These are phyloP conservation scores for Miichthys miiuy DNA, from an alignment of 2,797 vertebrate species.

Conservation along the genomic window DNA sequence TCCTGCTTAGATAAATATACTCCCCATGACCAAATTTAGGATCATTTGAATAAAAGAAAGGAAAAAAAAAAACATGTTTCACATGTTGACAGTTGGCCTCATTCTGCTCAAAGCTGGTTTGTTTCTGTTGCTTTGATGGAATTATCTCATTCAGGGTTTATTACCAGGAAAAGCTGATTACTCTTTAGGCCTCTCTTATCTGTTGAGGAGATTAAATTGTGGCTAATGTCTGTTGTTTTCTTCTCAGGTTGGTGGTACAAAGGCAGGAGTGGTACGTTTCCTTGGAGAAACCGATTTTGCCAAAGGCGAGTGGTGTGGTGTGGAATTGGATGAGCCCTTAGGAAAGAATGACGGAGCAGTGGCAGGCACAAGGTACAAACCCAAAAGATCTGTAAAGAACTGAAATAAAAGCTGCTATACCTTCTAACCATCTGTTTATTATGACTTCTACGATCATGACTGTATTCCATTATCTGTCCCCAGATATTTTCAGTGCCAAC, in stretches of 20 bases:
- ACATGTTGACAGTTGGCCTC: conserved; percentile 14
- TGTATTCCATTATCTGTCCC: conserved; percentile 38
- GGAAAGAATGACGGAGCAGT: conserved; percentile 99
- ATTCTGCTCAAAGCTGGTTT: conserved; percentile 21
- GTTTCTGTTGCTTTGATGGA: conserved; percentile 60
- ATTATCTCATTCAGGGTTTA: conserved; percentile 61
- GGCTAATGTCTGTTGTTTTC: conserved; percentile 46
- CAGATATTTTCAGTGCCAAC: conserved; percentile 98
- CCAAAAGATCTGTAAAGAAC: conserved; percentile 1
- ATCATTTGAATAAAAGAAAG: conserved; percentile 22
- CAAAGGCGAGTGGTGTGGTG: conserved; percentile 99
- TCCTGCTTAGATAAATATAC: conserved; percentile 28
- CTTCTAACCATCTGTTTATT: neutral
- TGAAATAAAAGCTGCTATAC: neutral
- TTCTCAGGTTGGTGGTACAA: conserved; percentile 94
- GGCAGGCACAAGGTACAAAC: conserved; percentile 93
- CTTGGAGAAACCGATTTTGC: conserved; percentile 98
- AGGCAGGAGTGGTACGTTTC: conserved; percentile 97
- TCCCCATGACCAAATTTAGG: conserved; percentile 30
- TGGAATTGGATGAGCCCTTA: conserved; percentile 96
- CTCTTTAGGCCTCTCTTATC: conserved; percentile 41
- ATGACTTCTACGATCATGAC: conserved; percentile 6
- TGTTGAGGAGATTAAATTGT: conserved; percentile 48
- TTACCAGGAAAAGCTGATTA: conserved; percentile 69
- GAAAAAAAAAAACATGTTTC: neutral